Evolutionary conservation across 2,888 invertebrate species (phyloP), one percentile per base, ranked within the genome.

Genomic region (Drosophila kuntzei): DNA sequence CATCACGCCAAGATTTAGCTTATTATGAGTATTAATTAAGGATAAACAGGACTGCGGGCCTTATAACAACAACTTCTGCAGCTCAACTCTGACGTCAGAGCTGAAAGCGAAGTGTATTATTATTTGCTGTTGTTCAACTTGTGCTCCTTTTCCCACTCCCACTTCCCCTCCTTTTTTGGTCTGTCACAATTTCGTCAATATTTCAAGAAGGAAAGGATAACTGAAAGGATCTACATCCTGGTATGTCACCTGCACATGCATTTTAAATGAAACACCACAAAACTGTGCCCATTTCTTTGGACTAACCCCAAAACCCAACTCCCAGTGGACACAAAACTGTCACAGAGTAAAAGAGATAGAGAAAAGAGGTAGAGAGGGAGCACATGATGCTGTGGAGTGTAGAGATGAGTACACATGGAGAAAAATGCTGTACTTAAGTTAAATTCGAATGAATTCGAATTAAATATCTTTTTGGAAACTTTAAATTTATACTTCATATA

Each of bases 121-220:
- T 18, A n/a, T 36, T 29, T 14, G 20, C 39, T 50, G 46, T 34
- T 32, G 8, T 16, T 3, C 36, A 16, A 27, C 25, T 46, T 22
- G 11, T 32, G 1, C 14, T 25, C 2, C 25, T n/a, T 12, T 25
- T 11, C 22, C n/a, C n/a, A n/a, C n/a, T n/a, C n/a, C n/a, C n/a
- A n/a, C n/a, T n/a, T n/a, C n/a, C n/a, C n/a, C n/a, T n/a, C n/a
- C 34, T 7, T 29, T 20, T 27, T 8, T 8, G 18, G 55, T 53
- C 25, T 66, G 74, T 62, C 74, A 71, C 32, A 65, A 51, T 55
- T 64, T 55, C 39, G 55, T 66, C 75, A 71, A 74, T 74, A 74
- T 62, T 62, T 75, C 36, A 18, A 44, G 34, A 16, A 9, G 41
- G 12, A 49, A 49, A 32, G 61, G 36, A 36, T 62, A 62, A 47